Base-by-base conservation (phyloP, 2,113 vertebrate species). In the Helogale parvula region DNA sequence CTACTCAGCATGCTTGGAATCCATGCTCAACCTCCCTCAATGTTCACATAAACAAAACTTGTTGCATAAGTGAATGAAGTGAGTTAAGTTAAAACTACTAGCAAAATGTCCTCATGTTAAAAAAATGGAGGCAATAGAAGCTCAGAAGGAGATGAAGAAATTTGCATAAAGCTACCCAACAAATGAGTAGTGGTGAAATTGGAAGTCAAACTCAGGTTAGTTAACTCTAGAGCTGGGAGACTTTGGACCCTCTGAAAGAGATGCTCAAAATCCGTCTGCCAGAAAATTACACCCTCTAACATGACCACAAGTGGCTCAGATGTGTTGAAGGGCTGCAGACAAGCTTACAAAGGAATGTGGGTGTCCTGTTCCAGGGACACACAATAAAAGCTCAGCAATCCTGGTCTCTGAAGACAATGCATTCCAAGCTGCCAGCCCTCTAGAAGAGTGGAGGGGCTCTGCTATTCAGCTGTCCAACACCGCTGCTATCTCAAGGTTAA, bases 401-500 rank as follows among this genome's bases (percentile, higher is more conserved):
- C 96, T 88, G 68, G 74, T 93, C 95, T 96, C 90, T 35, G 54
- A 91, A 96, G 92, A 97, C 98, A 97, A 97, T 97, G 97, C 97
- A 97, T 97, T 98, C 98, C 94, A 93, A 89, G 74, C 96, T 91
- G 74, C 50, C 17, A 76, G 68, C 27, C 82, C 95, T 95, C 74
- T 86, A 97, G 54, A 97, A 88, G 47, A 97, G 85, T 68, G 52
- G 71, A 90, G 68, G 90, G 35, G 71, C 45, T 97, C 90, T 96
- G 93, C 92, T 98, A 86, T 93, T 98, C 93, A 97, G 85, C 95
- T 97, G 93, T 94, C 98, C 23, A 9, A 82, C 96, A 98, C 97
- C 94, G 85, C 69, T 96, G 85, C 87, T 98, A 98, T 98, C 98
- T 97, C 88, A 98, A 98, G 72, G 95, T 95, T 97, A 97, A 97